A percentile compares a stretch with the other conserved stretches of the same genome.
phyloP scores from a whole-genome alignment of 2,888 invertebrate species.

The Iphiclides podalirius region DNA sequence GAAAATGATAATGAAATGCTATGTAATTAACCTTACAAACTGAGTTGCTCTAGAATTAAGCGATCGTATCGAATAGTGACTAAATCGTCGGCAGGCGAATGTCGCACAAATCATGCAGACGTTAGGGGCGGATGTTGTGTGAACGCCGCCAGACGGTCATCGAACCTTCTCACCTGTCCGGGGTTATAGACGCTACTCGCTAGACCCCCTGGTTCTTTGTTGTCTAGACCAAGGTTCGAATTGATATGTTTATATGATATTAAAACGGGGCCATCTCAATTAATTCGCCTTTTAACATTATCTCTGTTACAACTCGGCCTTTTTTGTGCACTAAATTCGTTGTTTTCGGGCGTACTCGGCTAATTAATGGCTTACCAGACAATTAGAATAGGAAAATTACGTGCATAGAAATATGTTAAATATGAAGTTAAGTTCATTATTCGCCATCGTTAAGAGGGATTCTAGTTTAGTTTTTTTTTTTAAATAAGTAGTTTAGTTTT shows the following conservation, averaged over 20 bases:
- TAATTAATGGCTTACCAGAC: no score
- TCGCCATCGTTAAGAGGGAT: no score
- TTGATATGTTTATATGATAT: slow-evolving; percentile 14
- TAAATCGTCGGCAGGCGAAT: neutral
- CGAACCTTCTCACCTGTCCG: slow-evolving; percentile 34
- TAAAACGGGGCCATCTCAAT: slow-evolving; percentile 15
- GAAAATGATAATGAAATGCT: slow-evolving; percentile 15
- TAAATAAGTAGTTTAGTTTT: no score
- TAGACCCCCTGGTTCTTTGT: slow-evolving; percentile 17
- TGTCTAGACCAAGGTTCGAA: slow-evolving; percentile 6
- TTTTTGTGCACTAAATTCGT: neutral
- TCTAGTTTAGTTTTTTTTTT: no score
- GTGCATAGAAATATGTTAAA: neutral
- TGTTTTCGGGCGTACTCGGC: no score
- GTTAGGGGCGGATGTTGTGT: neutral
- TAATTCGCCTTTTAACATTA: slow-evolving; percentile 4
- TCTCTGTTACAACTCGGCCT: neutral
- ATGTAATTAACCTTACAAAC: slow-evolving; percentile 15
- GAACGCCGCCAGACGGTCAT: slow-evolving; percentile 30
- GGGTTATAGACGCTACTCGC: slow-evolving; percentile 3
- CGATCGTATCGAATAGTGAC: slow-evolving; percentile 10
- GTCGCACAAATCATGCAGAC: neutral
- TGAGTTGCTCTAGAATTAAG: slow-evolving; percentile 15
- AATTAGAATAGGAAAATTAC: neutral
- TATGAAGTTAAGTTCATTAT: no score